These are phyloP conservation scores for Lepus europaeus DNA, from an alignment of 2,113 vertebrate species.

Conservation along the genomic window DNA sequence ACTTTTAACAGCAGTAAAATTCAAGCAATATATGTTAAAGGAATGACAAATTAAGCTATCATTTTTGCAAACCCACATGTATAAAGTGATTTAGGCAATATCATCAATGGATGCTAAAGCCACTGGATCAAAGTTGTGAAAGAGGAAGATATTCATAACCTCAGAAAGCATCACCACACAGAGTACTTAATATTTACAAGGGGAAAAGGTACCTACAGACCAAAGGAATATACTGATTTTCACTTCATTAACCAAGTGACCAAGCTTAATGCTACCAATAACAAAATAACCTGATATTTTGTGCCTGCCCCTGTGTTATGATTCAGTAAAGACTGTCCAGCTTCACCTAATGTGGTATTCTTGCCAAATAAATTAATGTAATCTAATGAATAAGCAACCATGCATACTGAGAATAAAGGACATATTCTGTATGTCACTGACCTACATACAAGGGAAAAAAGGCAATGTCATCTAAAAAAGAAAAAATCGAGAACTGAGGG, in stretches of 20 bases:
- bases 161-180: background rate
- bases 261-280: background rate
- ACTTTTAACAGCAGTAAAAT: constrained; percentile 27
- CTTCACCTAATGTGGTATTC: background rate
- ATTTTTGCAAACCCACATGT: background rate
- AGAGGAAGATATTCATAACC: background rate
- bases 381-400: constrained; percentile 9
- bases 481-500: background rate
- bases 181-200: constrained; percentile 23
- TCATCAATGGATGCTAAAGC: background rate
- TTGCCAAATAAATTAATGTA: background rate
- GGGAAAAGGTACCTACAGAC: background rate
- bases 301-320: background rate
- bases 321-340: background rate
- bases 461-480: background rate
- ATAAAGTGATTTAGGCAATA: constrained; percentile 8
- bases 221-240: background rate
- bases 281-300: background rate
- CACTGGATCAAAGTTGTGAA: background rate
- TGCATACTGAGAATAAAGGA: background rate
- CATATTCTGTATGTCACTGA: background rate
- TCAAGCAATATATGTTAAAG: constrained; percentile 36
- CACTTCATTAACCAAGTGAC: background rate
- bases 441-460: constrained; percentile 1
- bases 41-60: background rate